These are phyloP conservation scores for Nemapogon koenigi DNA, from an alignment of 2,888 invertebrate species.

Conservation along the genomic window DNA sequence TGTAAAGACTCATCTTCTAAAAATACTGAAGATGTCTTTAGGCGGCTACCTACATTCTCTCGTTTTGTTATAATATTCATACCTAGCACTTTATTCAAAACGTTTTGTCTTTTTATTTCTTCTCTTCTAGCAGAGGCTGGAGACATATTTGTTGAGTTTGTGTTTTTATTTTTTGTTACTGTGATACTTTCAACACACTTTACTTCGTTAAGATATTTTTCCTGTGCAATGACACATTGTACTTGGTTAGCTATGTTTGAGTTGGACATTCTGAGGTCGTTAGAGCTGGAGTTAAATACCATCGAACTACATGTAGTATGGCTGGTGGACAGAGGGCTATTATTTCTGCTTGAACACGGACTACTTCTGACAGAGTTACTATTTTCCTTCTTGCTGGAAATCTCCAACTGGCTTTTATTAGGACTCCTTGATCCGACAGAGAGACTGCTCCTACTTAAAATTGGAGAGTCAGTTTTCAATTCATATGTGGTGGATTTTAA, in stretches of 20 bases:
- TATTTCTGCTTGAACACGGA: slow-evolving; percentile 54
- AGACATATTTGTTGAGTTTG: slow-evolving; percentile 33
- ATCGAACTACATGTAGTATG: slow-evolving; percentile 61
- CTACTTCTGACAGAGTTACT: slow-evolving; percentile 45
- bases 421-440: slow-evolving; percentile 29
- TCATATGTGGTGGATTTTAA: slow-evolving; percentile 57
- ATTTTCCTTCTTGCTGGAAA: slow-evolving; percentile 44
- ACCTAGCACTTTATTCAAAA: slow-evolving; percentile 54
- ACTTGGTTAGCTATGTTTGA: slow-evolving; percentile 55
- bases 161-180: slow-evolving; percentile 41
- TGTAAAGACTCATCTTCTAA: slow-evolving; percentile 49
- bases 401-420: slow-evolving; percentile 47
- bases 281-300: slow-evolving; percentile 61
- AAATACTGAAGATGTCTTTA: slow-evolving; percentile 52
- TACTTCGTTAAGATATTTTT: slow-evolving; percentile 56
- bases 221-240: slow-evolving; percentile 61
- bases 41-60: slow-evolving; percentile 46
- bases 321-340: slow-evolving; percentile 55
- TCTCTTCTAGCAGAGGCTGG: slow-evolving; percentile 47
- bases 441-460: slow-evolving; percentile 32
- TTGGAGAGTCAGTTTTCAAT: slow-evolving; percentile 49
- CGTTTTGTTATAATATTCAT: slow-evolving; percentile 53
- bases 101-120: slow-evolving; percentile 49
- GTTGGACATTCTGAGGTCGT: slow-evolving; percentile 54
- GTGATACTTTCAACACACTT: slow-evolving; percentile 57